These are phyloP conservation scores for Lasioglossum leucozonium DNA, from an alignment of 2,888 invertebrate species.

Conservation along the genomic window DNA sequence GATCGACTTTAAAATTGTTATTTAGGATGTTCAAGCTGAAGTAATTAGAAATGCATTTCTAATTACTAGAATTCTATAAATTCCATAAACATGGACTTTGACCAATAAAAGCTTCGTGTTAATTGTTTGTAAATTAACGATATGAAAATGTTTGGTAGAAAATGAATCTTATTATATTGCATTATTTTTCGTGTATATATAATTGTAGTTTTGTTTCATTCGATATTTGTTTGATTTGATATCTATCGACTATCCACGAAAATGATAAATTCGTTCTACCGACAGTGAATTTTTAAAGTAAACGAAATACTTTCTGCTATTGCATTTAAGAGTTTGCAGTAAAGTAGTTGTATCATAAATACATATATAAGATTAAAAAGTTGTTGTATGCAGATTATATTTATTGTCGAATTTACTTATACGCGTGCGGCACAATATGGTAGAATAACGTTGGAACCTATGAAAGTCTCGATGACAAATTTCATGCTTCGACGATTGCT, in stretches of 20 bases:
- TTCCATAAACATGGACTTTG: too few species aligned
- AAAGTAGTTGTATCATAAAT: neutral
- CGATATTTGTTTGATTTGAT: neutral
- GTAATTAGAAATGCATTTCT: too few species aligned
- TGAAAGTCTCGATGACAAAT: conserved; percentile 69
- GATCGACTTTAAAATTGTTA: too few species aligned
- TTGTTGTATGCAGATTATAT: conserved; percentile 25
- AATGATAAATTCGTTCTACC: neutral
- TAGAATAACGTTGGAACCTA: conserved; percentile 57
- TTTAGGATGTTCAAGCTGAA: too few species aligned
- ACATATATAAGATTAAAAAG: conserved; percentile 2
- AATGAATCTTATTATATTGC: too few species aligned
- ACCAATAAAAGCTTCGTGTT: too few species aligned
- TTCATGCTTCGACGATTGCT: conserved; percentile 64
- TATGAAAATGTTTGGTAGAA: too few species aligned
- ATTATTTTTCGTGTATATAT: neutral
- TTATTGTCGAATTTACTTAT: conserved; percentile 42
- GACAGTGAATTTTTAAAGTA: neutral
- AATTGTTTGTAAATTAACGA: too few species aligned
- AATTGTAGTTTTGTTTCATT: neutral
- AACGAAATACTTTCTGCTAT: neutral
- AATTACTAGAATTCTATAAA: too few species aligned
- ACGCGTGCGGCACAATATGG: conserved; percentile 42
- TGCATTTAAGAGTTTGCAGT: conserved; percentile 15
- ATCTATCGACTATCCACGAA: neutral